Percentiles rank a stretch among this genome's conserved stretches.
phyloP scores from a whole-genome alignment of 2,888 invertebrate species.

The Anthrax anthrax region DNA sequence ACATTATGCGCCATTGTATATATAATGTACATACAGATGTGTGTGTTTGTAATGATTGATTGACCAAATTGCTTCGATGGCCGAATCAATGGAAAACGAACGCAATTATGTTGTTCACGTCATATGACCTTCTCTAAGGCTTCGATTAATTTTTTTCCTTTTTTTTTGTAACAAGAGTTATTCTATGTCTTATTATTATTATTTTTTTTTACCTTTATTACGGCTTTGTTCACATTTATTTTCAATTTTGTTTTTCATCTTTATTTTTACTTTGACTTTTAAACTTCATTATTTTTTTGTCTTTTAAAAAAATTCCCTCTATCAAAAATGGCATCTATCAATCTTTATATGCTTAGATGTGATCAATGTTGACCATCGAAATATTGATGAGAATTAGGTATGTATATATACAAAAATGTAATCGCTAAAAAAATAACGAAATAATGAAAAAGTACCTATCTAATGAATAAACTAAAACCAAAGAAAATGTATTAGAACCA shows the following conservation, averaged over 20 bases:
- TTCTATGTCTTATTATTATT: too few relatives aligned
- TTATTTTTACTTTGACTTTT: not conserved
- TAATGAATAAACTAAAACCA: too few relatives aligned
- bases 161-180: not conserved
- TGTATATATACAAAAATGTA: too few relatives aligned
- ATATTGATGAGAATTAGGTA: not conserved
- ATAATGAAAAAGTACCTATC: too few relatives aligned
- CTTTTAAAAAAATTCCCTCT: not conserved
- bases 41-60: constrained; percentile 8
- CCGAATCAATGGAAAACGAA: constrained; percentile 5
- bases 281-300: not conserved
- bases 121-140: constrained; percentile 7
- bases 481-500: too few relatives aligned
- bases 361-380: not conserved
- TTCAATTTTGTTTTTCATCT: not conserved
- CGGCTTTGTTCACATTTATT: constrained; percentile 1
- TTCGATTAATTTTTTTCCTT: constrained; percentile 1
- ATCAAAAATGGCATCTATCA: not conserved
- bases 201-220: constrained; percentile 3
- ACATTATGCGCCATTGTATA: constrained; percentile 2
- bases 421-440: too few relatives aligned
- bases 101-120: constrained; percentile 9
- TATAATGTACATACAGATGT: too few relatives aligned
- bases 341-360: not conserved
- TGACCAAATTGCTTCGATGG: constrained; percentile 10